Base-by-base conservation (phyloP, 2,113 vertebrate species). In the Brachypodius melanocephalos region DNA sequence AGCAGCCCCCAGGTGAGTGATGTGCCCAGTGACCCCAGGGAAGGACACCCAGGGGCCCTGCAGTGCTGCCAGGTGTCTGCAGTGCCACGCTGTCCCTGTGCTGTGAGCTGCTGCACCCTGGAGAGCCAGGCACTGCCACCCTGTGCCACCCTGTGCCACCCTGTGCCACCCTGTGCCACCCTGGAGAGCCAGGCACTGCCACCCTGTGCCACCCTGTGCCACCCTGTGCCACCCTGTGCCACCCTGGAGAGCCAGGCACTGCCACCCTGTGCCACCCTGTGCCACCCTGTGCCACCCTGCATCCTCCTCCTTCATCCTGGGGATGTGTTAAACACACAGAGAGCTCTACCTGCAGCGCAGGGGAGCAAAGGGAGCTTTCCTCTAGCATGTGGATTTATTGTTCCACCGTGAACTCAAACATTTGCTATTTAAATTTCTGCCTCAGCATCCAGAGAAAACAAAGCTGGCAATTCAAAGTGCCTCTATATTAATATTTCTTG, bases 111-210 rank as follows among this genome's bases (percentile, higher is more conserved):
- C 36, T 8, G 31, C 1, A 3, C 13, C 24, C 24, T 14, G 48
- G 43, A 4, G 43, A 19, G 18, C 43, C 8, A 1, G 0, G 45
- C 31, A 2, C 5, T 0, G 1, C 66, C n/a, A 8, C 6, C 1
- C 59, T 21, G 54, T 21, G 17, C 18, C 54, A 22, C 43, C 18
- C 17, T 45, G 17, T n/a, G n/a, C n/a, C 43, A 18, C 18, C 10
- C 38, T 38, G 38, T 38, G 38, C 8, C 38, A 38, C 38, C 38
- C 38, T 38, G 38, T 38, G 38, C 38, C 38, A 38, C 38, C 38
- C 38, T 38, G 38, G 38, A 10, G 38, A 38, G 38, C 38, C 38
- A 9, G 38, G 38, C 38, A 38, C 38, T 38, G 38, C 38, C 38
- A 38, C 38, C 10, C 38, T 38, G 38, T 38, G 38, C 38, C 38